phyloP scores from a whole-genome alignment of 2,113 vertebrate species.

The Saimiri boliviensis region DNA sequence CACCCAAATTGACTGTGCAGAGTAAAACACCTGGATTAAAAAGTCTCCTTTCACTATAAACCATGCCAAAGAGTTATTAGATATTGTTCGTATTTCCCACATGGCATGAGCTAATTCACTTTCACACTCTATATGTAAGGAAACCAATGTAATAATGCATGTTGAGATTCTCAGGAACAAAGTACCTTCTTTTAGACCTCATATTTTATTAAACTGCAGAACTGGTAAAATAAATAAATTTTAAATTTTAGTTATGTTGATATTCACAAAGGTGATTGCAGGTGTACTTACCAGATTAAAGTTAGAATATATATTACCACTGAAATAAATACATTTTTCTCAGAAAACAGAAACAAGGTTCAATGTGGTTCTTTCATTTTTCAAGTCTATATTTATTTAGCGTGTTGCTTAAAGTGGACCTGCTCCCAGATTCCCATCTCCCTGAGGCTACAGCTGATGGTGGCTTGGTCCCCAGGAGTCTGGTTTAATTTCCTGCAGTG shows the following conservation, averaged over 20 bases:
- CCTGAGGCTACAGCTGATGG: neutral
- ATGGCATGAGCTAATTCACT: neutral
- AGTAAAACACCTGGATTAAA: neutral
- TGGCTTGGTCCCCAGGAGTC: neutral
- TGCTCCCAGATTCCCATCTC: neutral
- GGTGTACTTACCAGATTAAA: neutral
- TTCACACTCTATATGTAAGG: neutral
- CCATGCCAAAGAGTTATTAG: neutral
- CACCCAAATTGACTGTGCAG: neutral
- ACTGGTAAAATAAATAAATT: neutral
- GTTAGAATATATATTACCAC: neutral
- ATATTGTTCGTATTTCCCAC: neutral
- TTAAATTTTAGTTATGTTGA: neutral
- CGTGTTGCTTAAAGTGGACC: neutral
- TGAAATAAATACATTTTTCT: neutral
- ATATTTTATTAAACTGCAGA: neutral
- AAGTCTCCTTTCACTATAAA: neutral
- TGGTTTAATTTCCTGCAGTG: constrained; percentile 49
- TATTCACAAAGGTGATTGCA: neutral
- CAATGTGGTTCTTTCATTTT: neutral
- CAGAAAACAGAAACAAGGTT: neutral
- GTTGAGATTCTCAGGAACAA: neutral
- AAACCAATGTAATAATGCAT: neutral
- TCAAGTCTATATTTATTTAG: neutral
- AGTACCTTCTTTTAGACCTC: neutral